These are phyloP conservation scores for Thaleichthys pacificus DNA, from an alignment of 2,797 vertebrate genomes.

Conservation along the genomic window DNA sequence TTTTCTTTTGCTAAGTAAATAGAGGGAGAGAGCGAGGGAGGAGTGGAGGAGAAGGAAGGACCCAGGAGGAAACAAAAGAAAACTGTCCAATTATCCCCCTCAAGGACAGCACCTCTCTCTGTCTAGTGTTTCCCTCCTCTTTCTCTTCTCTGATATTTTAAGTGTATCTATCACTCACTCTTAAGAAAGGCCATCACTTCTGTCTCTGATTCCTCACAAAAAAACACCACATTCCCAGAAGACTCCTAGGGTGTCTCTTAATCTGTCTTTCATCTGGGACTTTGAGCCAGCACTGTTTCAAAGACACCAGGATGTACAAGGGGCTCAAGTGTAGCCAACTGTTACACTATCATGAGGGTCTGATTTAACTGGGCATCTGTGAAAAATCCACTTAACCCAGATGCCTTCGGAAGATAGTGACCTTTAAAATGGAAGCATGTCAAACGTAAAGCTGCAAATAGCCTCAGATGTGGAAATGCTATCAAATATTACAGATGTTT, in stretches of 20 bases:
- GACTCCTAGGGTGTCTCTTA: slow-evolving; percentile 3
- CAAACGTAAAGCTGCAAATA: not conserved
- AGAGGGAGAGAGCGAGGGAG: slow-evolving; percentile 29
- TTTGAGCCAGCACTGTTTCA: slow-evolving; percentile 7
- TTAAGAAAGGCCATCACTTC: slow-evolving; percentile 6
- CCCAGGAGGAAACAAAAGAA: slow-evolving; percentile 49
- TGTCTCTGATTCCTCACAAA: slow-evolving; percentile 36
- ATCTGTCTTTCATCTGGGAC: slow-evolving; percentile 2
- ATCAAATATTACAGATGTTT: not conserved
- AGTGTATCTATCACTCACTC: slow-evolving; percentile 7
- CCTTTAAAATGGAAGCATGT: slow-evolving; percentile 3
- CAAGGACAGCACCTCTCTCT: slow-evolving; percentile 39
- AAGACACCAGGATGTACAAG: slow-evolving; percentile 12
- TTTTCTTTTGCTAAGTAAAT: slow-evolving; percentile 56
- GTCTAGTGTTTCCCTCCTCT: slow-evolving; percentile 12
- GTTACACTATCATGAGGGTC: not conserved
- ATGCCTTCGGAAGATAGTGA: slow-evolving; percentile 1
- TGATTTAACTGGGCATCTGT: not conserved
- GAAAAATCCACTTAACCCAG: slow-evolving; percentile 13
- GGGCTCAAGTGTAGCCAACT: not conserved
- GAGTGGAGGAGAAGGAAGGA: slow-evolving; percentile 25
- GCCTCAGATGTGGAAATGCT: not conserved
- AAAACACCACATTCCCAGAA: slow-evolving; percentile 6
- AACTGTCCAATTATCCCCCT: slow-evolving; percentile 48
- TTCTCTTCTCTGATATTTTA: not conserved